Percentiles rank a stretch among this genome's conserved stretches.
Conservation (phyloP, 2,797 vertebrate species). For the Typhlichthys eigenmanni region DNA sequence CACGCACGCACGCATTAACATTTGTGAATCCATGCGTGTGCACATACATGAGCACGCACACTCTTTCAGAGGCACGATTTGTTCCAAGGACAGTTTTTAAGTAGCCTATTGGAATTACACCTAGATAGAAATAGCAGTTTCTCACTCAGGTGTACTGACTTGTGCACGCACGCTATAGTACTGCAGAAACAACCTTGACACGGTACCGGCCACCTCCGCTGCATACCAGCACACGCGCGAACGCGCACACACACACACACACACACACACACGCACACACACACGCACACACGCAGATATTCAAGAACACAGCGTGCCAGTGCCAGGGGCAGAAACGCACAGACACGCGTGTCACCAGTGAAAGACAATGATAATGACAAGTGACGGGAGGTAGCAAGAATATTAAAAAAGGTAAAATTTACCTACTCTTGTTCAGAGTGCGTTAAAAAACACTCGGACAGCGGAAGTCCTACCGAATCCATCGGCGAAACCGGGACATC, state of each 20-base stretch:
- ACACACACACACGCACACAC: slow-evolving; percentile 12
- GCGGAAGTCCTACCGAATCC: slow-evolving; percentile 98
- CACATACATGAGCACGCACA: slow-evolving; percentile 1
- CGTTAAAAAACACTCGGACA: slow-evolving; percentile 97
- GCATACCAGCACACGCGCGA: slow-evolving; percentile 53
- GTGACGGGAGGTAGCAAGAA: slow-evolving; percentile 50
- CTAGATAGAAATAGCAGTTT: slow-evolving; percentile 23
- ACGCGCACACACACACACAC: slow-evolving; percentile 20
- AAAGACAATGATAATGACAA: slow-evolving; percentile 54
- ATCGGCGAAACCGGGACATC: slow-evolving; percentile 90
- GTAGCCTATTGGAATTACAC: slow-evolving; percentile 18
- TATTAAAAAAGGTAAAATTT: slow-evolving; percentile 81
- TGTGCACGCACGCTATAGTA: slow-evolving; percentile 66
- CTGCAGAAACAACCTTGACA: slow-evolving; percentile 73
- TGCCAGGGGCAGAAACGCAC: slow-evolving; percentile 28
- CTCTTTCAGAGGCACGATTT: slow-evolving; percentile 20
- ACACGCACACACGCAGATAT: slow-evolving; percentile 11
- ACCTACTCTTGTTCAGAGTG: slow-evolving; percentile 99
- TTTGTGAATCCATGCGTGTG: slow-evolving; percentile 3
- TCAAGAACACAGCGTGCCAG: slow-evolving; percentile 18
- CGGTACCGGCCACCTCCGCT: slow-evolving; percentile 64
- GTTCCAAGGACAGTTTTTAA: slow-evolving; percentile 37
- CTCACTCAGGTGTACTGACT: slow-evolving; percentile 43
- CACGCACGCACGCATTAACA: slow-evolving; percentile 7
- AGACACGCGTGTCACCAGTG: slow-evolving; percentile 34